These are phyloP conservation scores for Macropus fuliginosus DNA, from an alignment of 2,797 vertebrate genomes.

Conservation along the genomic window DNA sequence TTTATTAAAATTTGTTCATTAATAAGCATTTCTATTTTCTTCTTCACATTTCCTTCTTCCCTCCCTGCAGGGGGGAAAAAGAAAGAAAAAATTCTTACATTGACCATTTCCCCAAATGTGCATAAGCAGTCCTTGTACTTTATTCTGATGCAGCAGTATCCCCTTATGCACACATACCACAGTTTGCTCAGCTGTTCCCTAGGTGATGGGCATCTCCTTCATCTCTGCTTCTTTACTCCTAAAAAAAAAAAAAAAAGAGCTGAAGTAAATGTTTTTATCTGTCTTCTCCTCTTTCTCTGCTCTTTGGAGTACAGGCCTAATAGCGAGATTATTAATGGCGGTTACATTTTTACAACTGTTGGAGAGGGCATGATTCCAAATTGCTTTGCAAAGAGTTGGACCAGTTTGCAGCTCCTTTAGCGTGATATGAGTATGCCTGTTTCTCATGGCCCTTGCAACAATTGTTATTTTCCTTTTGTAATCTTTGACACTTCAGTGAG, in stretches of 20 bases:
- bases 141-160: background rate
- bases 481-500: background rate
- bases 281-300: background rate
- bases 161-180: background rate
- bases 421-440: background rate
- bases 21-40: background rate
- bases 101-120: background rate
- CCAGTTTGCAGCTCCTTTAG: background rate
- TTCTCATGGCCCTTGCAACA: background rate
- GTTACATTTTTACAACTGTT: background rate
- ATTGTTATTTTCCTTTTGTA: background rate
- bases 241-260: background rate
- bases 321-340: background rate
- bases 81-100: background rate
- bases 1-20: background rate
- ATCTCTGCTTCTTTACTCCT: background rate
- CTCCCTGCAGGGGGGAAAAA: background rate
- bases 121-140: background rate
- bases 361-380: background rate
- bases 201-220: background rate
- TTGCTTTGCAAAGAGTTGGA: background rate
- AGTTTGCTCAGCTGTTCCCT: background rate
- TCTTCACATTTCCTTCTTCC: background rate
- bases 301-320: background rate
- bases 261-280: background rate